Evolutionary conservation across 2,113 vertebrate genomes (phyloP).

Genomic region (Mus pahari): DNA sequence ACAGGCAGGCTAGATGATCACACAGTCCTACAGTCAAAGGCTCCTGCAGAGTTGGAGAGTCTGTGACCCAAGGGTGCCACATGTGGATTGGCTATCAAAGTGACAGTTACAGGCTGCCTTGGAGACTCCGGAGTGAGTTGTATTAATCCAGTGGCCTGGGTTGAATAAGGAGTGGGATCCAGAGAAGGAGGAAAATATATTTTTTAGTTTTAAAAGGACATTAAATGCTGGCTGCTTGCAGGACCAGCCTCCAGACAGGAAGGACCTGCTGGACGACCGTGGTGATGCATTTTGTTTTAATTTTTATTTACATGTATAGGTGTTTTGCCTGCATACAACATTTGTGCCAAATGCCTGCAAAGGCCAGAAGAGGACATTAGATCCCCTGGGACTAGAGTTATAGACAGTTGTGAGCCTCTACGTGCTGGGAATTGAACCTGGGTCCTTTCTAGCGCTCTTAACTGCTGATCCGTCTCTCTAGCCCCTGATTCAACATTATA

Average conservation of each 20-base stretch:
- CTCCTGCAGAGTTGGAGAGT: background rate
- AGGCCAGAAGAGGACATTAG: background rate
- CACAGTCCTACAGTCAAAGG: too few relatives aligned
- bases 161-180: background rate
- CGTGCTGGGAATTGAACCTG: background rate
- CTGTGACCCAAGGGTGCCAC: background rate
- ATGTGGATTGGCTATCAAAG: background rate
- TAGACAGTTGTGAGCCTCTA: background rate
- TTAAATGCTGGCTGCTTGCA: background rate
- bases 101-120: background rate
- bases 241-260: background rate
- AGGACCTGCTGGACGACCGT: rapidly evolving
- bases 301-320: background rate
- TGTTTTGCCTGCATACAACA: background rate
- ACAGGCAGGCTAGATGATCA: background rate
- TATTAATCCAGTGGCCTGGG: background rate
- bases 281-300: background rate
- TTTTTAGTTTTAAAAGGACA: background rate
- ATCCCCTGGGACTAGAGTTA: background rate
- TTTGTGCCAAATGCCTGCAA: background rate
- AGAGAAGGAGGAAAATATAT: background rate
- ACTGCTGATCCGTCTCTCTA: background rate
- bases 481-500: background rate
- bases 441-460: background rate
- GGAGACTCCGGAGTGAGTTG: rapidly evolving